Evolutionary conservation across 2,797 vertebrate genomes (phyloP).

Genomic region (Miichthys miiuy): DNA sequence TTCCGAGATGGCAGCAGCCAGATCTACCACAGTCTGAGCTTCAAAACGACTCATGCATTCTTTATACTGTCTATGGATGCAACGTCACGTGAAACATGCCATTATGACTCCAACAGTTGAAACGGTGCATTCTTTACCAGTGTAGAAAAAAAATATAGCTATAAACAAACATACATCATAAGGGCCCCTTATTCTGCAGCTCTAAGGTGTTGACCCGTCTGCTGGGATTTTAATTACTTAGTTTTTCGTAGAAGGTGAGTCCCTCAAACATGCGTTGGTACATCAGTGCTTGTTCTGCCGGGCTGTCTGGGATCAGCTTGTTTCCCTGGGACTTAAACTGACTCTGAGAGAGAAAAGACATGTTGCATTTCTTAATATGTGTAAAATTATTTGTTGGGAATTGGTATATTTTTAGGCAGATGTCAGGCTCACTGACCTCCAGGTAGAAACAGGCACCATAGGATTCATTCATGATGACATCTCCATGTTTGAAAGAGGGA

Average conservation of each 20-base stretch:
- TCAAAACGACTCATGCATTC: too few relatives aligned
- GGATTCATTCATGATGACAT: slow-evolving; percentile 81
- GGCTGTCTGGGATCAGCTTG: slow-evolving; percentile 75
- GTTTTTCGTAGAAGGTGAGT: slow-evolving; percentile 76
- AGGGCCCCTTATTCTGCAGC: too few relatives aligned
- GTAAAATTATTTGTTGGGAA: not conserved
- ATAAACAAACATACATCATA: too few relatives aligned
- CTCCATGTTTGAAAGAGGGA: slow-evolving; percentile 81
- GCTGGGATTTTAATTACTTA: slow-evolving; percentile 59
- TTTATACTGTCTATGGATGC: too few relatives aligned
- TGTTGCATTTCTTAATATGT: not conserved
- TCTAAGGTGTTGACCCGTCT: not conserved
- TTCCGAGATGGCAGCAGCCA: too few relatives aligned
- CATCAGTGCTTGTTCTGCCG: slow-evolving; percentile 75
- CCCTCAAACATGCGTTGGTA: slow-evolving; percentile 84
- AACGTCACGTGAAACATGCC: too few relatives aligned
- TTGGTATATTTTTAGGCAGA: too few relatives aligned
- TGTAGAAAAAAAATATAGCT: too few relatives aligned
- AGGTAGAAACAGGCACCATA: slow-evolving; percentile 81
- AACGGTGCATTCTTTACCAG: too few relatives aligned
- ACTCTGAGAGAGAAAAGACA: slow-evolving; percentile 63
- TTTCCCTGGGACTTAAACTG: slow-evolving; percentile 82
- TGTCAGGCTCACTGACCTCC: slow-evolving; percentile 73
- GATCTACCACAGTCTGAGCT: too few relatives aligned
- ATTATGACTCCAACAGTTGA: too few relatives aligned